These are phyloP conservation scores for Bathybates hornii DNA, from an alignment of 2,113 vertebrate genomes.

Conservation along the genomic window DNA sequence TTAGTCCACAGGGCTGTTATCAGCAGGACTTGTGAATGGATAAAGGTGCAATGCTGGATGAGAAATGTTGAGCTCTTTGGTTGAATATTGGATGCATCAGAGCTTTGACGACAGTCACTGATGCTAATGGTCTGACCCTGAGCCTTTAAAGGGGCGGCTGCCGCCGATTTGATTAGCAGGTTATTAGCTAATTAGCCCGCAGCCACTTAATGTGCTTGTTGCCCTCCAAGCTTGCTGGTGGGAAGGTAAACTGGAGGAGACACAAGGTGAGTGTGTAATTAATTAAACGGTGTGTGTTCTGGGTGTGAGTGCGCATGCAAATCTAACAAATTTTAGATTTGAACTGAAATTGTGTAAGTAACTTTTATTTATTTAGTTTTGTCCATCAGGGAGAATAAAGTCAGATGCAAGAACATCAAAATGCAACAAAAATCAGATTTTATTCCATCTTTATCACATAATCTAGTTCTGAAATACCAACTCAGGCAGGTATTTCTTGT, in stretches of 20 bases:
- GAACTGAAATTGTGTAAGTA: background rate
- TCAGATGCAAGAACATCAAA: background rate
- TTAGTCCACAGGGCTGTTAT: constrained; percentile 38
- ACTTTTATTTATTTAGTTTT: background rate
- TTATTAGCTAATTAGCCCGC: constrained; percentile 68
- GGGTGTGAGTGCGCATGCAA: background rate
- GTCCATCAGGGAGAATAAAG: background rate
- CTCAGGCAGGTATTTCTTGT: background rate
- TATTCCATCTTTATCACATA: background rate
- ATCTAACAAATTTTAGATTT: background rate
- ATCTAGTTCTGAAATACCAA: background rate
- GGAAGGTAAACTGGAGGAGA: constrained; percentile 33
- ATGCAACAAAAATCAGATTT: background rate
- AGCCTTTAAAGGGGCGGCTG: constrained; percentile 4
- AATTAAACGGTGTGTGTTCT: background rate
- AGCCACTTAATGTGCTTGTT: constrained; percentile 41
- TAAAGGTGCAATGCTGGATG: constrained; percentile 26
- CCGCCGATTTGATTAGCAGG: constrained; percentile 54
- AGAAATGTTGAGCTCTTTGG: background rate
- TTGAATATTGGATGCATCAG: constrained; percentile 5
- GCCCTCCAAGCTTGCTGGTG: constrained; percentile 7
- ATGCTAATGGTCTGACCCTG: constrained; percentile 10
- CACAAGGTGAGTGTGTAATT: background rate
- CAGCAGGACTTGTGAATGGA: constrained; percentile 30
- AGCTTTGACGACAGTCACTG: constrained; percentile 39